A percentile compares a stretch with the other conserved stretches of the same genome.
These are phyloP conservation scores for Serinus canaria DNA, from an alignment of 2,113 vertebrate species.

Conservation along the genomic window DNA sequence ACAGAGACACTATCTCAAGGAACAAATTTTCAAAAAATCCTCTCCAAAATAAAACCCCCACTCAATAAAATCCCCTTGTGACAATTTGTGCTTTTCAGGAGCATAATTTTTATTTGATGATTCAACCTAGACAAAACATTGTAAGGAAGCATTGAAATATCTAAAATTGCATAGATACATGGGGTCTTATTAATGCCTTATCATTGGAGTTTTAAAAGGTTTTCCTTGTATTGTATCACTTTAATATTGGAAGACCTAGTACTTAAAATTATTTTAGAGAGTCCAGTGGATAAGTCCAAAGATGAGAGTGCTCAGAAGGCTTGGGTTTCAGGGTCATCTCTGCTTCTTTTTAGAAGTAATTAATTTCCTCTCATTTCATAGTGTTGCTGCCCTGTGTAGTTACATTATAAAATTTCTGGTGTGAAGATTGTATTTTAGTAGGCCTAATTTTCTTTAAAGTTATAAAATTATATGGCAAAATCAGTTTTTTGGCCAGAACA, in stretches of 20 bases:
- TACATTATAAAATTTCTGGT: not conserved
- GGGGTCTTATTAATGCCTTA: not conserved
- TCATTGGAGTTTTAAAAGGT: not conserved
- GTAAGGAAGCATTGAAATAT: not conserved
- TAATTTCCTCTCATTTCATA: not conserved
- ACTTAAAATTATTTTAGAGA: not conserved
- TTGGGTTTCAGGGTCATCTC: not conserved
- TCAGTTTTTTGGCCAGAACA: not conserved
- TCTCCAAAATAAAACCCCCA: fast-evolving
- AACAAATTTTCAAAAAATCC: not conserved
- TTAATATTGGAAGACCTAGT: not conserved
- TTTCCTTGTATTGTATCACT: not conserved
- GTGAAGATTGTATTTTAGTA: not conserved
- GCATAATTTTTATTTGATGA: not conserved
- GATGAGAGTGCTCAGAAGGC: not conserved
- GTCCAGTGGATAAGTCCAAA: not conserved
- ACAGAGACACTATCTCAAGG: not conserved
- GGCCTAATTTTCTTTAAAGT: not conserved
- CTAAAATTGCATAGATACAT: not conserved
- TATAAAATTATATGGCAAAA: not conserved
- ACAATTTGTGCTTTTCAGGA: not conserved
- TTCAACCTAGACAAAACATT: not conserved
- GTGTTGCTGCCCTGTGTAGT: not conserved
- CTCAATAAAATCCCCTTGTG: not conserved
- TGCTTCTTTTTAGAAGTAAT: not conserved